Percentiles rank a stretch among this genome's conserved stretches.
Evolutionary conservation across 2,113 vertebrate species (phyloP).

Genomic region (Thunnus maccoyii): DNA sequence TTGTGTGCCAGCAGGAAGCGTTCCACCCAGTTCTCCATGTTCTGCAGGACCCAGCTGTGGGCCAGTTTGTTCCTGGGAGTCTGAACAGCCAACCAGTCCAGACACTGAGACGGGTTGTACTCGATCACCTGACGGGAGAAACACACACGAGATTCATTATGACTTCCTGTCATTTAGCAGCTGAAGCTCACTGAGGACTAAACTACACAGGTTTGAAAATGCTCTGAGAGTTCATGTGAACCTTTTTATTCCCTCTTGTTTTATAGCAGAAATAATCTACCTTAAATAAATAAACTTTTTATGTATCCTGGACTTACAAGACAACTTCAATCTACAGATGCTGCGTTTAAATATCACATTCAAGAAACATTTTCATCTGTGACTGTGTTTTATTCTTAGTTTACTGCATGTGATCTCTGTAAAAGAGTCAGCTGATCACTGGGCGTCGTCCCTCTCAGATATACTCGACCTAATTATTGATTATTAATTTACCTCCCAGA

Average conservation of each 20-base stretch:
- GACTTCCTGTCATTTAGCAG: not conserved
- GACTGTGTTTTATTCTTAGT: not conserved
- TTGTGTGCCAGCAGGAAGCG: constrained; percentile 98
- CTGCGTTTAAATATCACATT: too few relatives aligned
- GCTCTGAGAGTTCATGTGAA: not conserved
- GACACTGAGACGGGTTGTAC: constrained; percentile 98
- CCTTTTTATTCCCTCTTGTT: too few relatives aligned
- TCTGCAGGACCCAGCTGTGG: constrained; percentile 99
- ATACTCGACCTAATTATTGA: too few relatives aligned
- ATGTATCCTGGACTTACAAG: too few relatives aligned
- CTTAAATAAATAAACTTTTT: too few relatives aligned
- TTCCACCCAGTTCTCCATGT: constrained; percentile 99
- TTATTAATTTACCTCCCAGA: constrained; percentile 92
- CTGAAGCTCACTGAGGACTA: too few relatives aligned
- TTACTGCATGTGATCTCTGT: too few relatives aligned
- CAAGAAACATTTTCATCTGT: not conserved
- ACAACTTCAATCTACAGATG: too few relatives aligned
- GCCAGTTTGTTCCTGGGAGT: constrained; percentile 98
- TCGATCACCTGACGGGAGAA: constrained; percentile 91
- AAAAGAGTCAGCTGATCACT: too few relatives aligned
- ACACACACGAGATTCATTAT: not conserved
- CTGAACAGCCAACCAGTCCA: constrained; percentile 98
- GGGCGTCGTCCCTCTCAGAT: too few relatives aligned
- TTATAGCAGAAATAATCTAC: too few relatives aligned
- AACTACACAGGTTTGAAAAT: too few relatives aligned